These are phyloP conservation scores for Cylas formicarius DNA, from an alignment of 1,140 invertebrate genomes.

Conservation along the genomic window DNA sequence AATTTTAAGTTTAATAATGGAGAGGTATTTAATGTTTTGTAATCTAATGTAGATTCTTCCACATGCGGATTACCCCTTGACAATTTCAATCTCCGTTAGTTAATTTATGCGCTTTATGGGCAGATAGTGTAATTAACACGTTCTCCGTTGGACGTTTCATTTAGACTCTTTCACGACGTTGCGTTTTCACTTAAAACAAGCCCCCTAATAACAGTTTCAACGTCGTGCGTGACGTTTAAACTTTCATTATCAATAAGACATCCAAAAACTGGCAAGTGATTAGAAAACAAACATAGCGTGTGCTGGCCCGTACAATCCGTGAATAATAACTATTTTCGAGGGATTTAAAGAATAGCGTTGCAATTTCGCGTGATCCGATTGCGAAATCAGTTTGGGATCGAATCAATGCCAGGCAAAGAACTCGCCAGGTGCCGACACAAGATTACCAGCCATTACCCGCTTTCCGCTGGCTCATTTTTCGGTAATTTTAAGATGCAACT, in stretches of 20 bases:
- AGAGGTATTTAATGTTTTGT: no score
- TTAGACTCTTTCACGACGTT: no score
- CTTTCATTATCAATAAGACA: slow-evolving; percentile 21
- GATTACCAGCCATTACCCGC: slow-evolving; percentile 4
- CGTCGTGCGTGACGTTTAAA: slow-evolving; percentile 16
- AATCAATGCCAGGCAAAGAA: neutral
- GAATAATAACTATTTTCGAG: slow-evolving; percentile 17
- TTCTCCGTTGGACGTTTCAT: no score
- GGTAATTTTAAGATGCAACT: slow-evolving; percentile 5
- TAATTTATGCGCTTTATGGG: no score
- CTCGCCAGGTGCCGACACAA: slow-evolving; percentile 1
- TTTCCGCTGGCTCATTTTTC: neutral
- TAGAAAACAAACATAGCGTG: slow-evolving; percentile 22
- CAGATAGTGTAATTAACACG: no score
- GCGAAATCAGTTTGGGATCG: neutral
- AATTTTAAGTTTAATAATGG: no score
- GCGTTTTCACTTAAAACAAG: no score
- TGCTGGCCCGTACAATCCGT: slow-evolving; percentile 12
- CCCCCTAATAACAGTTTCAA: no score
- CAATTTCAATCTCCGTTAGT: no score
- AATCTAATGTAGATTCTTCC: no score
- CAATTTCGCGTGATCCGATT: slow-evolving; percentile 12
- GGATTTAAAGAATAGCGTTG: slow-evolving; percentile 18
- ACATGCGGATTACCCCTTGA: no score
- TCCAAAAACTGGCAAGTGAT: slow-evolving; percentile 19